Conservation (phyloP, 1,140 invertebrate genomes). For the Trypoxylus dichotomus region DNA sequence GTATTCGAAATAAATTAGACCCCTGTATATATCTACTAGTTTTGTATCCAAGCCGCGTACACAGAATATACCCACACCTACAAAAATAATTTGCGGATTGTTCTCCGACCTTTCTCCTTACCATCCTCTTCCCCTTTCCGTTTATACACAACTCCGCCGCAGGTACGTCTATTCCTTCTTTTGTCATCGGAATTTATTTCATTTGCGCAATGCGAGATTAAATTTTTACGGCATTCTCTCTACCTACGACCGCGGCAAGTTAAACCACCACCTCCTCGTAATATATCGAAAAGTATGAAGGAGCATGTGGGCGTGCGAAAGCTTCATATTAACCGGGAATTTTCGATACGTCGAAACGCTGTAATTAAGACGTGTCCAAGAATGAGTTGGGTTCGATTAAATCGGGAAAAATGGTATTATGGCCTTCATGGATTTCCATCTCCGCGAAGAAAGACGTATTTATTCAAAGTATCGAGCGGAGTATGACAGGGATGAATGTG, state of each 20-base stretch:
- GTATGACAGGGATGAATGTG: background rate
- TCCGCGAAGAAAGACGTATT: background rate
- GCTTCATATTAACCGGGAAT: background rate
- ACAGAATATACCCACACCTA: constrained; percentile 44
- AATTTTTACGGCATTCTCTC: constrained; percentile 39
- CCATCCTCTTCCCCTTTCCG: background rate
- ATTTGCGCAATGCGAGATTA: constrained; percentile 46
- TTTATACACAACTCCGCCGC: background rate
- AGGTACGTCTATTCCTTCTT: constrained; percentile 38
- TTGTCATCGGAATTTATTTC: constrained; percentile 43
- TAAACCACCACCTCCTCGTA: background rate
- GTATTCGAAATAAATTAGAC: constrained; percentile 8
- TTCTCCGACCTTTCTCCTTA: constrained; percentile 35
- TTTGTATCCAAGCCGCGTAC: constrained; percentile 38
- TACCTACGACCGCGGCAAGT: background rate
- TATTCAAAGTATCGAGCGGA: background rate
- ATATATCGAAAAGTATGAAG: background rate
- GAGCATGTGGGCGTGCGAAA: background rate
- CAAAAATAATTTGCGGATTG: constrained; percentile 49
- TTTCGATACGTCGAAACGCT: background rate
- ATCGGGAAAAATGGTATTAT: background rate
- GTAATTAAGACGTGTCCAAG: background rate
- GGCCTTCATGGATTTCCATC: no score
- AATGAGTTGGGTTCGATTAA: background rate
- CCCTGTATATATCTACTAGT: constrained; percentile 25